Percentiles rank a stretch among this genome's conserved stretches.
Evolutionary conservation across 2,888 invertebrate genomes (phyloP).

Genomic region (Drosophila greeni): DNA sequence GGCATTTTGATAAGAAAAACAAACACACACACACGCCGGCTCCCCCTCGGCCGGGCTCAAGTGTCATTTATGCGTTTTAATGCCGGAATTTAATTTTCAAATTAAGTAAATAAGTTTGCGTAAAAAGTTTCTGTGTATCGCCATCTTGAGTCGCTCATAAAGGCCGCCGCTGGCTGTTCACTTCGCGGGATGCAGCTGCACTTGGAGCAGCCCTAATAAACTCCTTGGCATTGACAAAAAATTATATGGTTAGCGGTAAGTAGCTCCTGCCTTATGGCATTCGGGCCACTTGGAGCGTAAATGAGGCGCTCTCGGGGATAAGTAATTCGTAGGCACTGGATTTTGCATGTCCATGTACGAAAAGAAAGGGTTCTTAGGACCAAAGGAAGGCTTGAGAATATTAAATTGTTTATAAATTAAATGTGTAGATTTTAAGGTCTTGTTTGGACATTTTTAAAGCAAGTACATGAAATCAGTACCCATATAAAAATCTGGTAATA

Average conservation of each 20-base stretch:
- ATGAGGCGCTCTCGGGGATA: conserved; percentile 1
- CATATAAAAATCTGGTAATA: not conserved
- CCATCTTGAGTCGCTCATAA: conserved; percentile 14
- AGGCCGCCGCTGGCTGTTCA: conserved; percentile 34
- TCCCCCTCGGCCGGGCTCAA: conserved; percentile 51
- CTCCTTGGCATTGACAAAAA: conserved; percentile 43
- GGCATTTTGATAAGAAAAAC: conserved; percentile 73
- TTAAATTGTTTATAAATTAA: not conserved
- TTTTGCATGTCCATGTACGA: not conserved
- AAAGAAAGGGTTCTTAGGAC: not conserved
- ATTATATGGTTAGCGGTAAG: conserved; percentile 23
- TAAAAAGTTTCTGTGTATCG: conserved; percentile 31
- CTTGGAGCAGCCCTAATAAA: conserved; percentile 28
- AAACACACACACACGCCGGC: conserved; percentile 50
- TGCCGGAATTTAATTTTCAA: conserved; percentile 71
- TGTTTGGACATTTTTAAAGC: too few relatives aligned
- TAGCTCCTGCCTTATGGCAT: conserved; percentile 14
- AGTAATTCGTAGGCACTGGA: not conserved
- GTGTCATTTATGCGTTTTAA: conserved; percentile 73
- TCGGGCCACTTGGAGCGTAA: conserved; percentile 18
- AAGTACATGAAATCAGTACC: not conserved
- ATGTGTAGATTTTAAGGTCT: not conserved
- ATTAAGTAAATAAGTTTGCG: conserved; percentile 67
- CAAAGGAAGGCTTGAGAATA: not conserved
- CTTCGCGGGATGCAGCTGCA: conserved; percentile 23